Base-by-base conservation (phyloP, 2,797 vertebrate species). In the Coregonus sp. region DNA sequence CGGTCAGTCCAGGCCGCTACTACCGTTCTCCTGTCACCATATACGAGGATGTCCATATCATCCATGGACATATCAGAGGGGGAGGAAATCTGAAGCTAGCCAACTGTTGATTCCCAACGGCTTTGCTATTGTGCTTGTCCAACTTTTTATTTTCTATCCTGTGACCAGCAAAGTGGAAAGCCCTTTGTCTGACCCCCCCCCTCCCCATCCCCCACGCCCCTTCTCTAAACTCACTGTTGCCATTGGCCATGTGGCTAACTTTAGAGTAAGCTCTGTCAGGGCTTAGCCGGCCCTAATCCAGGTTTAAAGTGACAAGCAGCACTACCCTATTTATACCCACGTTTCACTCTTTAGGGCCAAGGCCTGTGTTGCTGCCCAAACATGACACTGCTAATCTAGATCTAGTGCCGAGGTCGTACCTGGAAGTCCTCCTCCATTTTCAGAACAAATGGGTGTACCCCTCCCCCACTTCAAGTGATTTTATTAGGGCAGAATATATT, bases 271-370 rank as follows among this genome's bases (percentile, higher is more conserved):
- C 89, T 81, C 84, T 89, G 88, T 86, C 78, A 77, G 83, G 87
- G 90, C 86, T 94, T 93, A 94, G 84, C 87, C 76, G 71, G 71
- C 76, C 85, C 79, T 94, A 94, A 95, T 94, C 93, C 92, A 82
- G 90, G 86, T 93, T 94, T 93, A 93, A 89, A 88, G 88, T 86
- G 90, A 91, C 88, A 84, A 90, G 85, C 82, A 72, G 86, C 71
- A 51, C 79, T 81, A 82, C 82, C 78, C 90, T 92, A 90, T 93
- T 94, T 91, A 92, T 92, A 91, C 82, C 81, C 77, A 79, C 86
- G 89, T 91, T 90, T 88, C 85, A 78, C 88, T 87, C 75, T 78
- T 80, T 29, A 47, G 71, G 68, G 66, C 40, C 14, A 65, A 50
- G 65, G 71, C 81, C 82, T 90, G 83, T 80, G 79, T 76, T 72